Conservation (phyloP, 2,797 vertebrate genomes). For the Hippopotamyrus pictus region DNA sequence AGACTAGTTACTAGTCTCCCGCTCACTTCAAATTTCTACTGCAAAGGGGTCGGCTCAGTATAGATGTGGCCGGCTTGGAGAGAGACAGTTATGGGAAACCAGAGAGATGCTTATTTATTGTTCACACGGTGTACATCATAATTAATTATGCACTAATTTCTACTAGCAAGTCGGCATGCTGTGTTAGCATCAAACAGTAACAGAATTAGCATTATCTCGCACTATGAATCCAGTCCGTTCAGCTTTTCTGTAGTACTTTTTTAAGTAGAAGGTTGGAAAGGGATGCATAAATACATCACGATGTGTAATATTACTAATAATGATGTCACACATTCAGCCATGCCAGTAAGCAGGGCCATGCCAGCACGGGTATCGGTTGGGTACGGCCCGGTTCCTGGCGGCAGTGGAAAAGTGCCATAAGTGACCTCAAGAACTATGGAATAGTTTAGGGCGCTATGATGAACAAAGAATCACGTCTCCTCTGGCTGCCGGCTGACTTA, state of each 20-base stretch:
- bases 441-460: background rate
- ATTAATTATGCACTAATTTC: background rate
- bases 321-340: background rate
- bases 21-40: background rate
- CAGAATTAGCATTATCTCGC: background rate
- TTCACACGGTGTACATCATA: background rate
- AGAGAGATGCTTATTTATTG: background rate
- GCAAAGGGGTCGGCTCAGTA: background rate
- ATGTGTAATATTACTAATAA: background rate
- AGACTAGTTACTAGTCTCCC: background rate
- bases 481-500: too few species aligned
- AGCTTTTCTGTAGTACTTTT: background rate
- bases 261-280: background rate
- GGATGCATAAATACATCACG: background rate
- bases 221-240: background rate
- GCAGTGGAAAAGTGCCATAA: background rate
- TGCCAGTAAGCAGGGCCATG: background rate
- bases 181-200: background rate
- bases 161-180: background rate
- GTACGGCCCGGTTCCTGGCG: background rate
- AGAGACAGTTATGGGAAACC: background rate
- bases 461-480: background rate
- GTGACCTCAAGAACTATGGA: background rate
- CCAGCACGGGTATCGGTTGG: background rate
- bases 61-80: background rate